Percentiles rank a stretch among this genome's conserved stretches.
Conservation (phyloP, 23 tunicate species). For the Styela clava region DNA sequence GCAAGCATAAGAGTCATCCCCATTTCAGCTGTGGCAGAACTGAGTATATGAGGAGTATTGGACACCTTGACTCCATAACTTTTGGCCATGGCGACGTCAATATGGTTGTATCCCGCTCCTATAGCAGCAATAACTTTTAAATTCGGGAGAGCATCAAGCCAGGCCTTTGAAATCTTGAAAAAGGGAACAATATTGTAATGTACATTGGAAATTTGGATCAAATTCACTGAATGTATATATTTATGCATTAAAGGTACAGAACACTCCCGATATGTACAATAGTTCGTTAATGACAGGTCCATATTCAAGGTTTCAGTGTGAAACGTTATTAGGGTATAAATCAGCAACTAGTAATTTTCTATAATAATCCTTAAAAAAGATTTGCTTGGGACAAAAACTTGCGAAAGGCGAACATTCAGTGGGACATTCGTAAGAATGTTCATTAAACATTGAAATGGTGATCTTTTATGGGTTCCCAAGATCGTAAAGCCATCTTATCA, state of each 20-base stretch:
- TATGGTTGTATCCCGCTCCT: constrained; percentile 77
- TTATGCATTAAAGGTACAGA: neutral
- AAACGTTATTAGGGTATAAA: no score
- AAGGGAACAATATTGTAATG: neutral
- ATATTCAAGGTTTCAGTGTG: neutral
- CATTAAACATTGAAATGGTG: no score
- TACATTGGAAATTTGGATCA: neutral
- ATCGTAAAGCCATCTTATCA: no score
- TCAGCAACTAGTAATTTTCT: no score
- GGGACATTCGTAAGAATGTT: no score
- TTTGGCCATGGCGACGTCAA: constrained; percentile 52
- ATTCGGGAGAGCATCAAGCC: constrained; percentile 53
- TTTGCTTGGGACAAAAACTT: no score
- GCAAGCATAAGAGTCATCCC: constrained; percentile 61
- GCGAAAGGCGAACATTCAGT: no score
- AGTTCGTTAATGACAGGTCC: no score
- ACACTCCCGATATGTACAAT: no score
- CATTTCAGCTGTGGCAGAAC: constrained; percentile 59
- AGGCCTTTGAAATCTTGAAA: constrained; percentile 37
- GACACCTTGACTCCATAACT: constrained; percentile 62
- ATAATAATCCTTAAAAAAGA: no score
- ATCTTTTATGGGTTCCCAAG: no score
- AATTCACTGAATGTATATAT: neutral
- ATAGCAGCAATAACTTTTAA: constrained; percentile 65
- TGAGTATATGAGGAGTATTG: constrained; percentile 60